Base-by-base conservation (phyloP, 2,888 invertebrate genomes). In the Pediacus dermestoides region DNA sequence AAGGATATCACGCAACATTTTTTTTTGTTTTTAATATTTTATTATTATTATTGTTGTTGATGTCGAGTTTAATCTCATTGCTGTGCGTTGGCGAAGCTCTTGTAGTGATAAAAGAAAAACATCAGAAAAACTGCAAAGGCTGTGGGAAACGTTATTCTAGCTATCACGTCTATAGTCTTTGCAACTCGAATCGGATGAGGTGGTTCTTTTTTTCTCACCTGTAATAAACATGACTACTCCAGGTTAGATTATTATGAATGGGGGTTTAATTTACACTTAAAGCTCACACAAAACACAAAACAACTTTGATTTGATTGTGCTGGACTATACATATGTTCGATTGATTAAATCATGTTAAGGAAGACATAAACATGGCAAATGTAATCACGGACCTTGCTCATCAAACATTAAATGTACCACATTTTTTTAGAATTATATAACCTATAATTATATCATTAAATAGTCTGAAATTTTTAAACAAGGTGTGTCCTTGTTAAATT, bases 101-200 rank as follows among this genome's bases (percentile, higher is more conserved):
- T 89, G 76, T 91, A 91, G 76, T 89, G 89, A 66, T 90, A 88
- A 77, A 93, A 93, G 80, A 93, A 93, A 77, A 91, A 92, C 70
- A 90, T 86, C 64, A 93, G 82, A 76, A 93, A 93, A 69, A 91
- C 83, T 67, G 89, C 85, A 73, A 89, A 93, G 65, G 92, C 90
- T 60, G 88, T 83, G 58, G 92, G 92, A 76, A 93, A 93, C 59
- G 90, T 90, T 70, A 92, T 88, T 71, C 92, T 81, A 44, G 92
- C 90, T 67, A 93, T 90, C 59, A 91, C 91, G 75, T 92, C 91
- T 70, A 92, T 92, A 44, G 91, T 91, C 76, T 92, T 92, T 58
- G 92, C 92, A 62, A 92, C 89, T 60, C 91, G 80, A 62, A 91
- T 91, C 44, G 91, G 91, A 74, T 91, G 91, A 30, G 90, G 89